Conservation (phyloP, 1,140 invertebrate genomes). For the Mylabris phalerata region DNA sequence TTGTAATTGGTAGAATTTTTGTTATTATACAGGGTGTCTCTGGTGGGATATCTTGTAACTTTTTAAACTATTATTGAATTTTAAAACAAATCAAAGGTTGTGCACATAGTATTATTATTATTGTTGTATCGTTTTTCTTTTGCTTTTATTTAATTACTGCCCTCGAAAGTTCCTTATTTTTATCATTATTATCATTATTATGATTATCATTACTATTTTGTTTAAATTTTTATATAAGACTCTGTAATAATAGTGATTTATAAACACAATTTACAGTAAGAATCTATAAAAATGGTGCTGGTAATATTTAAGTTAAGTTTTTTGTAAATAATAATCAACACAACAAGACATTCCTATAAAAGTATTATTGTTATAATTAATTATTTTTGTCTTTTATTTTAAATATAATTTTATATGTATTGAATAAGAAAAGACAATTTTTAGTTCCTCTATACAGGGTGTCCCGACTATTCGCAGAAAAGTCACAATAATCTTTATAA, state of each 20-base stretch:
- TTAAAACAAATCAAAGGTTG: conserved; percentile 23
- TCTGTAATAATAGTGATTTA: conserved; percentile 7
- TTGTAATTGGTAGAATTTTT: conserved; percentile 10
- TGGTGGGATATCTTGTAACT: neutral
- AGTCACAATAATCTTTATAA: too few species aligned
- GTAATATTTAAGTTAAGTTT: conserved; percentile 38
- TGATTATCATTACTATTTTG: neutral
- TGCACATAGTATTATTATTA: conserved; percentile 29
- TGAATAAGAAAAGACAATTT: neutral
- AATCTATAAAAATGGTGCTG: conserved; percentile 35
- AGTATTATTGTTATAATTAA: conserved; percentile 36
- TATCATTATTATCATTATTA: conserved; percentile 5
- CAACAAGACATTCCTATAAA: conserved; percentile 37
- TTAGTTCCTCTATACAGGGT: neutral
- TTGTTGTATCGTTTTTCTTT: neutral
- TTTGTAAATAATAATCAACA: conserved; percentile 20
- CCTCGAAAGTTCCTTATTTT: conserved; percentile 28
- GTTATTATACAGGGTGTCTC: neutral
- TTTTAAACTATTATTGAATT: neutral
- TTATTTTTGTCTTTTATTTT: neutral
- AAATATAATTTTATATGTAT: neutral
- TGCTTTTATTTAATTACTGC: conserved; percentile 28
- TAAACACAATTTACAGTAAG: conserved; percentile 1
- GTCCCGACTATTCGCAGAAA: too few species aligned
- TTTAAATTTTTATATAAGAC: conserved; percentile 1